Evolutionary conservation across 2,888 invertebrate species (phyloP), one percentile per base, ranked within the genome.

Genomic region (Folsomia manolachei): DNA sequence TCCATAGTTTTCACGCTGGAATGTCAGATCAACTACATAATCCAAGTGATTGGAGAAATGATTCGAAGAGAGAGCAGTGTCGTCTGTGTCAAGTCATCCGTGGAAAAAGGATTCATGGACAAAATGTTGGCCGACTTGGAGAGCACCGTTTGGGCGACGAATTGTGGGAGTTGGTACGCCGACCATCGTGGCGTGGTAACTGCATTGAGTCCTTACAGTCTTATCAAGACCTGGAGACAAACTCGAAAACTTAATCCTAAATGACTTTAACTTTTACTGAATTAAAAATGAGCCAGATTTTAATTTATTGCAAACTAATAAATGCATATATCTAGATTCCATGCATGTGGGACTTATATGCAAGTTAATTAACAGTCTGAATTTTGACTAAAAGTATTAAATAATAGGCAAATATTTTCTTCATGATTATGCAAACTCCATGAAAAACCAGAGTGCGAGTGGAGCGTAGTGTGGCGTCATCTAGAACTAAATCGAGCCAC

Each of bases 121-220:
- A 2, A 52, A 21, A 39, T 78, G 0, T 2, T 52, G 14, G 24
- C 11, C 11, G 23, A 68, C 11, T 64, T 79, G 73, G 68, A 73
- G 23, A 27, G 27, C 39, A 77, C 73, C 23, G 71, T 78, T 26
- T 79, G 77, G 77, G 71, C 63, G n/a, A 7, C 68, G 0, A 60
- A 69, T n/a, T 79, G 79, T 71, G 73, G 73, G 9, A 63, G 75
- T 0, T 79, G 79, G 79, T 79, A 78, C 27, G n/a, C 67, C 2
- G 67, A 67, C 53, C 25, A 23, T 11, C 24, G 60, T 2, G 67
- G 67, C 19, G 60, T 53, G n/a, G 26, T 67, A 2, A 67, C 60
- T 1, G 67, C 67, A 7, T 56, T 60, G 14, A 67, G n/a, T n/a
- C 67, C 67, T 56, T 53, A 56, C 60, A 25, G 27, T 25, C 56